Percentiles rank a stretch among this genome's conserved stretches.
Conservation (phyloP, 2,113 vertebrate species). For the Oncorhynchus keta region DNA sequence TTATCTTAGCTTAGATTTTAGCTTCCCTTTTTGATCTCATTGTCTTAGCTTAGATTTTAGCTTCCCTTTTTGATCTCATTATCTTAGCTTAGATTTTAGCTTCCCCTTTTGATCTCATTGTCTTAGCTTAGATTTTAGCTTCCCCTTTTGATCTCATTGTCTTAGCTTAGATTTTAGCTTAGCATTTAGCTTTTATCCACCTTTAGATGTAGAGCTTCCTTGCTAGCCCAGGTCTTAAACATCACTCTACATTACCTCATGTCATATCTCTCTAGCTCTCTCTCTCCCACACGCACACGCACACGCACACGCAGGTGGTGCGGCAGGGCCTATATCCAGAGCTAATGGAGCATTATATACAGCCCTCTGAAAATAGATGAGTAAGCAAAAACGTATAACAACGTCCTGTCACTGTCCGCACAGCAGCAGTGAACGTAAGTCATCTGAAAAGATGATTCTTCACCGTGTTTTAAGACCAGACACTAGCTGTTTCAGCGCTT, state of each 20-base stretch:
- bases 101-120: neutral
- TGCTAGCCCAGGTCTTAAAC: conserved; percentile 26
- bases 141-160: neutral
- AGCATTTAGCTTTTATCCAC: neutral
- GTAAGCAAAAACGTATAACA: conserved; percentile 72
- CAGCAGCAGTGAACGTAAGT: conserved; percentile 56
- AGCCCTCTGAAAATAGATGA: conserved; percentile 73
- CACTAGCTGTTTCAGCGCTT: too few relatives aligned
- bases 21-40: neutral
- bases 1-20: neutral
- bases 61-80: neutral
- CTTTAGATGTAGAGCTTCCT: neutral
- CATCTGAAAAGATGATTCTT: conserved; percentile 61
- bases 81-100: neutral
- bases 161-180: neutral
- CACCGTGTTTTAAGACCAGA: conserved; percentile 15
- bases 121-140: neutral
- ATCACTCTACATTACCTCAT: conserved; percentile 66
- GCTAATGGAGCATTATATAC: conserved; percentile 69
- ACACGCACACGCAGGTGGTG: conserved; percentile 31
- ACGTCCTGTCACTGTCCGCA: conserved; percentile 68
- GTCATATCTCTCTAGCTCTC: conserved; percentile 48
- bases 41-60: neutral
- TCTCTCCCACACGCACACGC: conserved; percentile 23
- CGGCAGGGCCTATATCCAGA: conserved; percentile 61